These are phyloP conservation scores for Apis dorsata DNA, from an alignment of 1,140 invertebrate genomes.

Conservation along the genomic window DNA sequence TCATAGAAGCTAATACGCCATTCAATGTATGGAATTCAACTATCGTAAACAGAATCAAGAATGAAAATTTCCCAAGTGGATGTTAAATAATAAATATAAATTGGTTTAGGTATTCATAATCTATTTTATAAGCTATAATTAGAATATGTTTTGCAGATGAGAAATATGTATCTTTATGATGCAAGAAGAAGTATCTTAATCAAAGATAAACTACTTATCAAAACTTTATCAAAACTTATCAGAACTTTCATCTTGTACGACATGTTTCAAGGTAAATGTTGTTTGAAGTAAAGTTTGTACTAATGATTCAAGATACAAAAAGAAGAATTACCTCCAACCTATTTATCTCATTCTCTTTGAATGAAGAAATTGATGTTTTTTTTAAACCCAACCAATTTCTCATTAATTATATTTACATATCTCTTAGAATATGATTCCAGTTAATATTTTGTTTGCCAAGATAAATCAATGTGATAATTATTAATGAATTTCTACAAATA, in stretches of 20 bases:
- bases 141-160: background rate
- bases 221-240: background rate
- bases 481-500: too few relatives aligned
- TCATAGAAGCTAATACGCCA: too few relatives aligned
- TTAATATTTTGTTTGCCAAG: too few relatives aligned
- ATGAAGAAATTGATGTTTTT: background rate
- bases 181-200: background rate
- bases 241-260: background rate
- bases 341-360: background rate
- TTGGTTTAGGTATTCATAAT: background rate
- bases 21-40: too few relatives aligned
- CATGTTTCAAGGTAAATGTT: background rate
- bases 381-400: background rate
- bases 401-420: too few relatives aligned
- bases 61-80: too few relatives aligned
- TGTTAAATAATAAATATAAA: too few relatives aligned
- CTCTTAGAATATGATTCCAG: too few relatives aligned
- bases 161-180: background rate
- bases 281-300: background rate
- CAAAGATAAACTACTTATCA: background rate
- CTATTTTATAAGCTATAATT: background rate
- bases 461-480: too few relatives aligned
- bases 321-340: background rate
- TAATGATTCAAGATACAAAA: background rate
- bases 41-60: too few relatives aligned